Evolutionary conservation across 2,888 invertebrate species (phyloP).

Genomic region (Amorpha juglandis): DNA sequence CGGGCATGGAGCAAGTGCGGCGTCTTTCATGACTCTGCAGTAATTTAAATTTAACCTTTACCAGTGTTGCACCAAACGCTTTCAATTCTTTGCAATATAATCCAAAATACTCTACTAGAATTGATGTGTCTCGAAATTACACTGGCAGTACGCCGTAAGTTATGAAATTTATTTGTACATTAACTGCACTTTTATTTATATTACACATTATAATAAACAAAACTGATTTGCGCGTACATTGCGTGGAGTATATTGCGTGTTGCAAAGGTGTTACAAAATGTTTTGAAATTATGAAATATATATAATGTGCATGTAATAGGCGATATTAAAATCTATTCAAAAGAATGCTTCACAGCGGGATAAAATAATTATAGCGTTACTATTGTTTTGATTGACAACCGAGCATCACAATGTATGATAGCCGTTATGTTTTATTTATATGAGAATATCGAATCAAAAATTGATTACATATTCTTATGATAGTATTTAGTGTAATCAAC

Average conservation of each 20-base stretch:
- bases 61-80: background rate
- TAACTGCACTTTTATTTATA: background rate
- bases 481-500: background rate
- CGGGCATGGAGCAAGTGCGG: too few species aligned
- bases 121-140: background rate
- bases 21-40: background rate
- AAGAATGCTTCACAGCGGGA: slow-evolving; percentile 1
- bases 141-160: background rate
- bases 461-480: background rate
- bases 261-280: background rate
- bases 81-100: background rate
- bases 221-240: slow-evolving; percentile 20
- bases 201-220: background rate
- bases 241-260: background rate
- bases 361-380: slow-evolving; percentile 12
- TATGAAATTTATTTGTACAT: background rate
- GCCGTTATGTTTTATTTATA: background rate
- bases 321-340: slow-evolving; percentile 4
- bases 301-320: background rate
- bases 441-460: background rate
- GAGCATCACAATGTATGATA: background rate
- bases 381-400: background rate
- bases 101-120: background rate
- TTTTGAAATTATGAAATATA: background rate
- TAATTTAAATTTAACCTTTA: background rate